These are phyloP conservation scores for Myotis yumanensis DNA, from an alignment of 2,113 vertebrate species.

Conservation along the genomic window DNA sequence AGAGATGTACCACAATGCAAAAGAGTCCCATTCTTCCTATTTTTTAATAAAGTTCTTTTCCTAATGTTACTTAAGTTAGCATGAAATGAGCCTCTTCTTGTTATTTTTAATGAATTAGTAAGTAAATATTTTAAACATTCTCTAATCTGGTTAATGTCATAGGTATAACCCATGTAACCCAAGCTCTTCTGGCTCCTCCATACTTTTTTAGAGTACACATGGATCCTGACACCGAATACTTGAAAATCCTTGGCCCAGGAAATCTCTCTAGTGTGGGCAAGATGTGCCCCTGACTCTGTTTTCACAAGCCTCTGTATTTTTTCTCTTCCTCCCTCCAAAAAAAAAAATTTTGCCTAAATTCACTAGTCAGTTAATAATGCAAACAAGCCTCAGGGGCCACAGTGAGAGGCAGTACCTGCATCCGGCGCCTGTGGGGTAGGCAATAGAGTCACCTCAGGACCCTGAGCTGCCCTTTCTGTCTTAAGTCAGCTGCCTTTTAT, in stretches of 20 bases:
- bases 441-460: not conserved
- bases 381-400: not conserved
- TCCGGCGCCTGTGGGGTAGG: fast-evolving
- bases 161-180: not conserved
- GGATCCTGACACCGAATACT: not conserved
- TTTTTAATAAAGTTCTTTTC: not conserved
- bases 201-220: not conserved
- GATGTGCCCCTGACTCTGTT: not conserved
- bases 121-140: not conserved
- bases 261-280: not conserved
- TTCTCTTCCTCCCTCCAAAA: not conserved
- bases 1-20: not conserved
- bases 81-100: not conserved
- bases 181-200: not conserved
- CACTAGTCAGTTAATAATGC: not conserved
- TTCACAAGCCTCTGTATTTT: not conserved
- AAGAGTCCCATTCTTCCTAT: not conserved
- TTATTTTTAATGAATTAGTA: not conserved
- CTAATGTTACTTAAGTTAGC: not conserved
- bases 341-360: no score
- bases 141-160: not conserved
- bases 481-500: not conserved
- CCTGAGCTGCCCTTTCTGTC: not conserved
- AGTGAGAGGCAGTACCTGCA: not conserved
- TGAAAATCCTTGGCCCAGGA: not conserved